Base-by-base conservation (phyloP, 92 coral and sea anemone species). In the Chrysogorgia sp. region DNA sequence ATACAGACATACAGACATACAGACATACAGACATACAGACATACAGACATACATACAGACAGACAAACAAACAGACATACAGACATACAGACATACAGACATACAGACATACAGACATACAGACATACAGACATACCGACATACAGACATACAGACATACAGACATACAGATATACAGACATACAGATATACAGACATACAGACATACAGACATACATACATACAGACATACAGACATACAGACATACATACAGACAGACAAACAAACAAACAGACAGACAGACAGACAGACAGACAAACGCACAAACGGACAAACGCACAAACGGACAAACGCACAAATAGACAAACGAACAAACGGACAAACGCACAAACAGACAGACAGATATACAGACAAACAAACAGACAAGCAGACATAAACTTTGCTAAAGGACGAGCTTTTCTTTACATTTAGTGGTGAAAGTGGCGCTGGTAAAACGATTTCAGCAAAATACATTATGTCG, bases 381-480 rank as follows among this genome's bases (percentile, higher is more conserved):
- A 47, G 12, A 37, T 12, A 37, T 4, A 37, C 43, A 37, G 12
- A 37, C 43, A 37, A 37, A 37, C 43, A 37, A 37, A 37, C 43
- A 37, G 59, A 52, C 59, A 52, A 5, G 20, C 7, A 52, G 17
- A 5, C 6, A 3, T 8, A 0, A 19, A 4, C 21, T 23, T 47
- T 4, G n/a, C n/a, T n/a, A n/a, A n/a, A n/a, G n/a, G n/a, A n/a
- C n/a, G n/a, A n/a, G n/a, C 20, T 15, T 34, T n/a, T 23, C 24
- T 40, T 22, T 26, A 3, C 4, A 40, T 61, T 20, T 55, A 92
- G 97, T 70, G 97, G 97, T 0, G 97, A 92, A 66, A 92, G 97
- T 41, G 97, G 97, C 3, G 97, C 97, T 0, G 97, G 97, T 1
- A 92, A 92, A 72, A 92, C 97, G 2, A 92, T 92, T 23, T 90